Evolutionary conservation across 2,113 vertebrate genomes (phyloP).

Genomic region (Thamnaconus septentrionalis): DNA sequence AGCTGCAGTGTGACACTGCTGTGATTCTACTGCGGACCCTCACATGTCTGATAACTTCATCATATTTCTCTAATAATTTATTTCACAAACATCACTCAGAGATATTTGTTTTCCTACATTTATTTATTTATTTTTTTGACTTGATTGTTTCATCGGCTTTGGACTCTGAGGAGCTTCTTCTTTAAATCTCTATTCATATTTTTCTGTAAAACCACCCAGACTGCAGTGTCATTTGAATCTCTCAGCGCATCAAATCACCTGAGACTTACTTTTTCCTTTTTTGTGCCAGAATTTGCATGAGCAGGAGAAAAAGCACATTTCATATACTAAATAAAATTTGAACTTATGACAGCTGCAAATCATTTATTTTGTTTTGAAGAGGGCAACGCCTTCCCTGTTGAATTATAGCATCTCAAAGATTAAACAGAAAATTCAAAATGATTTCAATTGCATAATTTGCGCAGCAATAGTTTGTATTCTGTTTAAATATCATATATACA

Average conservation of each 20-base stretch:
- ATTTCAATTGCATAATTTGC: not conserved
- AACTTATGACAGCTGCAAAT: no score
- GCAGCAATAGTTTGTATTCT: not conserved
- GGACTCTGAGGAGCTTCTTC: constrained; percentile 4
- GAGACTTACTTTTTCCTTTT: constrained; percentile 4
- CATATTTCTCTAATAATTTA: no score
- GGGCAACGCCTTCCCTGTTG: not conserved
- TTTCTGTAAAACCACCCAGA: constrained; percentile 12
- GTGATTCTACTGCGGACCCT: no score
- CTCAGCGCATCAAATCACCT: constrained; percentile 29
- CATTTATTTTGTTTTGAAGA: not conserved
- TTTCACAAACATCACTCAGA: not conserved
- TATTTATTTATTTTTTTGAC: not conserved
- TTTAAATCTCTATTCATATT: not conserved
- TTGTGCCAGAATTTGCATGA: constrained; percentile 3
- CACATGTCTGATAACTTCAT: no score
- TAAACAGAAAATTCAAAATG: constrained; percentile 13
- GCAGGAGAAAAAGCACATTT: constrained; percentile 13
- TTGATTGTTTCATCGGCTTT: constrained; percentile 28
- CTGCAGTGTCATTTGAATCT: constrained; percentile 10
- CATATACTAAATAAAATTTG: not conserved
- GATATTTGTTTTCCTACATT: not conserved
- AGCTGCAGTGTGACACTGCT: no score
- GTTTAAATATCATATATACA: not conserved
- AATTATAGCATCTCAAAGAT: constrained; percentile 2